Evolutionary conservation across 2,888 invertebrate genomes (phyloP), one percentile per base, ranked within the genome.

Genomic region (Bombyx huttoni): DNA sequence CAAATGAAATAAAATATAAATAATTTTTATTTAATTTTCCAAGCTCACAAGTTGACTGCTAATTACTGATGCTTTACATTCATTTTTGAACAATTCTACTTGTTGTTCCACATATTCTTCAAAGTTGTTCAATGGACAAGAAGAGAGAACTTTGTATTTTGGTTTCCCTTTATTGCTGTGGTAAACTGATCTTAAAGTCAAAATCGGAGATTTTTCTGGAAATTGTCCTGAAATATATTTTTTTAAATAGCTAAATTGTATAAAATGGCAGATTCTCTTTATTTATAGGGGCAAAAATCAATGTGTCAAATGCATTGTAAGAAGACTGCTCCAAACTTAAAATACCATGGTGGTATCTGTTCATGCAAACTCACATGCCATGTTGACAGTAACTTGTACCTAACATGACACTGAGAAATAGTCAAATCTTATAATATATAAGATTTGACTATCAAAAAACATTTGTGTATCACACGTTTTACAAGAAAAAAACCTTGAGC

Each of bases 151-250:
- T 74, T 89, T 89, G 52, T 63, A 76, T 54, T 74, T 80, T 0
- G 89, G 89, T 63, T 81, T 85, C 34, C 88, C 85, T 65, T 85
- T 86, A 52, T 58, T 73, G 53, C 70, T 72, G 58, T 91, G 90
- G 68, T 91, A 91, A n/a, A 91, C 78, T 10, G 91, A 92, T 54
- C 87, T 74, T 6, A 92, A 62, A 3, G 73, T 81, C 45, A 92
- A 69, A 49, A 77, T 73, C 35, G 92, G 92, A 47, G 78, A 78
- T 54, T 90, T 89, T 49, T 82, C 81, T 8, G 92, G 92, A 70
- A 91, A 92, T 58, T 70, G 56, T 58, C 79, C 86, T 87, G 72
- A 46, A 78, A 76, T 50, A 51, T 58, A 50, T 35, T 34, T 40
- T 24, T 24, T 24, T 2, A 24, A 35, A 12, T 40, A 40, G 8